Conservation (phyloP, 2,113 vertebrate genomes). For the Dicerorhinus sumatrensis region DNA sequence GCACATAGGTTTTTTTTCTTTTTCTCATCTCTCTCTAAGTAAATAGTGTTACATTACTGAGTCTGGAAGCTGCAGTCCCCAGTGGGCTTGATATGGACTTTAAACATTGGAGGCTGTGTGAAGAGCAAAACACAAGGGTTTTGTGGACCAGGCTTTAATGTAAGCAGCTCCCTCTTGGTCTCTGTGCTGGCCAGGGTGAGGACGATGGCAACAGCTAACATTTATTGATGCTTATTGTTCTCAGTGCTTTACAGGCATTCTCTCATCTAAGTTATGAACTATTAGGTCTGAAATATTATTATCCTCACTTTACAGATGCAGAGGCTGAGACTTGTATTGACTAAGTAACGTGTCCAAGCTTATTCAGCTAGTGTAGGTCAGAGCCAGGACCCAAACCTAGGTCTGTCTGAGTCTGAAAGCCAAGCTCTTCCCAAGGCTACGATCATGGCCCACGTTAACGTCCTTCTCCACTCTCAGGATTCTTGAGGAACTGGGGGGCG, state of each 20-base stretch:
- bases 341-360: not conserved
- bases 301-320: not conserved
- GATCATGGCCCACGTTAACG: rapidly evolving
- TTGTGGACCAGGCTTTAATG: rapidly evolving
- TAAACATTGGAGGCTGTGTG: not conserved
- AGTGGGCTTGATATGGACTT: not conserved
- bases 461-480: not conserved
- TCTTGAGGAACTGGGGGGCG: not conserved
- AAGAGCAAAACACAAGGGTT: not conserved
- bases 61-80: not conserved
- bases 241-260: not conserved
- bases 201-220: no score
- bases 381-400: not conserved
- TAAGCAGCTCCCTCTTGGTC: no score
- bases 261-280: not conserved
- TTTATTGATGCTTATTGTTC: not conserved
- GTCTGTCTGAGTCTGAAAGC: not conserved
- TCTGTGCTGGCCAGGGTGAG: not conserved
- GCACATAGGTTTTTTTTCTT: not conserved
- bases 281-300: not conserved
- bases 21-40: not conserved
- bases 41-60: not conserved
- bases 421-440: not conserved
- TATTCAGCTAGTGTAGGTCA: rapidly evolving
- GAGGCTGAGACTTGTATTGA: not conserved